Evolutionary conservation across 1,140 invertebrate genomes (phyloP), one percentile per base, ranked within the genome.

Genomic region (Bilobella aurantiaca): DNA sequence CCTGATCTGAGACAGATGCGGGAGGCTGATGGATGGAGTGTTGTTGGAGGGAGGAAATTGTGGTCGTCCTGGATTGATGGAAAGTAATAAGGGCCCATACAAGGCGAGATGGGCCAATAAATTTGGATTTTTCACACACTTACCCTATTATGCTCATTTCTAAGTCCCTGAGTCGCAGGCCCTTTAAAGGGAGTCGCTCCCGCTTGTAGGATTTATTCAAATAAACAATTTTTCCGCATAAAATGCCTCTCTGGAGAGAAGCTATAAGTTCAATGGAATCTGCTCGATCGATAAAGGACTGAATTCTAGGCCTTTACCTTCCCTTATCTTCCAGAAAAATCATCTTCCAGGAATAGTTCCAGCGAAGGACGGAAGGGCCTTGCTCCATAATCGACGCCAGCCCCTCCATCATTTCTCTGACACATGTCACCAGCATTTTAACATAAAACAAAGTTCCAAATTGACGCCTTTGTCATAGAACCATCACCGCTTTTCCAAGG

Each of bases 181-280:
- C n/a, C 37, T 8, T 12, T n/a, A n/a, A n/a, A 42, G 37, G n/a
- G 8, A n/a, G 37, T n/a, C 49, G 21, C 49, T 16, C 23, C 8
- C 8, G 12, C 3, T 23, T 5, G 23, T 16, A 23, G 49, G 49
- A 53, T 53, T 53, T 53, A 53, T 53, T 53, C 49, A 53, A 53
- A 53, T 53, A 53, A 53, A 53, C 49, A 53, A 53, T 53, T 53
- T 53, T 23, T 53, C 12, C 14, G 12, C 25, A 53, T 53, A 53
- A 53, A 53, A 53, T 53, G 5, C 12, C 12, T 53, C 49, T 53
- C 3, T 12, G 25, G 37, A 42, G 8, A n/a, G 37, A 42, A 42
- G 8, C 37, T 42, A 42, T 42, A 42, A 42, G n/a, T 42, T 42
- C 37, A n/a, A n/a, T n/a, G n/a, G n/a, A n/a, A n/a, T n/a, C n/a